These are phyloP conservation scores for Mastomys natalensis DNA, from an alignment of 2,113 vertebrate genomes.

Conservation along the genomic window DNA sequence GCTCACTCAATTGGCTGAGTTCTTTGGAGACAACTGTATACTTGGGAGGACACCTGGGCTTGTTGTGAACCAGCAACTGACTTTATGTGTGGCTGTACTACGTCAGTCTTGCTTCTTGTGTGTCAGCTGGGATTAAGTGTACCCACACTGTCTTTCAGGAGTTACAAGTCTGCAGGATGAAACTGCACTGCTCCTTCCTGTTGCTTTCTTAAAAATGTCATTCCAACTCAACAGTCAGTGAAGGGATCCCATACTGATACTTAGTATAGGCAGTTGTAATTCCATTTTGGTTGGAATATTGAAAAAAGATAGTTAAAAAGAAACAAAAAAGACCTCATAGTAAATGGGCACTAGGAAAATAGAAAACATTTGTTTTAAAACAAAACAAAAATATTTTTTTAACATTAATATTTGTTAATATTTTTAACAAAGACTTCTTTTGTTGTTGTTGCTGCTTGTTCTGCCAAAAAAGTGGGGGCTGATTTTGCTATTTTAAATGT, in stretches of 20 bases:
- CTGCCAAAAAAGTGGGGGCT: neutral
- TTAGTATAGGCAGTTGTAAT: neutral
- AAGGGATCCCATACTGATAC: neutral
- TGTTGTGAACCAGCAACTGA: neutral
- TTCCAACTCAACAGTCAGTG: neutral
- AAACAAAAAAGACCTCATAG: neutral
- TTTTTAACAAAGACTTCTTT: neutral
- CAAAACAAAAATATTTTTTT: slow-evolving; percentile 20
- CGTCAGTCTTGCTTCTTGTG: neutral
- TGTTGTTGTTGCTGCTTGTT: neutral
- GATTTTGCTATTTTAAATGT: neutral
- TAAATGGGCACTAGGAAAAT: neutral
- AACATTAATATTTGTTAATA: too few species aligned
- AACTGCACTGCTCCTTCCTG: neutral
- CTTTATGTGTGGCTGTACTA: neutral
- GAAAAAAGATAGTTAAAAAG: neutral
- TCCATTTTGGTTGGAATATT: slow-evolving; percentile 8
- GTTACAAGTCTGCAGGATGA: neutral
- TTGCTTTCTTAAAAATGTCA: neutral
- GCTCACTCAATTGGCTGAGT: neutral
- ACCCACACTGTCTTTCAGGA: neutral
- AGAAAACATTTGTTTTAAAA: slow-evolving; percentile 13
- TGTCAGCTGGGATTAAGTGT: neutral
- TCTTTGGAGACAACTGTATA: neutral
- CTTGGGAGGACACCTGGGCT: neutral